These are phyloP conservation scores for Sigmodon hispidus DNA, from an alignment of 2,113 vertebrate species.

Conservation along the genomic window DNA sequence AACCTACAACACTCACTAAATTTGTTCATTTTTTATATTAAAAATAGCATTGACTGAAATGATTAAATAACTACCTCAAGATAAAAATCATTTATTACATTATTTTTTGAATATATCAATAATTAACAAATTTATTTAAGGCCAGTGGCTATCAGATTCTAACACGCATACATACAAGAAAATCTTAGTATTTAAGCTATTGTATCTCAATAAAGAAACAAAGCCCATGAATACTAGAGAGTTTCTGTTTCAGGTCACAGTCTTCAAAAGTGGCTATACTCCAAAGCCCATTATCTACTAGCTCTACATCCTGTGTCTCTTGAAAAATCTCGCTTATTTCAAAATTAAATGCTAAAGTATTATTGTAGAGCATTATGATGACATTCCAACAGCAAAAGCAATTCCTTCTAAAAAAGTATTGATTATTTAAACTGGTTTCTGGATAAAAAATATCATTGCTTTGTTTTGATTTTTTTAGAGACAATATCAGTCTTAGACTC, in stretches of 20 bases:
- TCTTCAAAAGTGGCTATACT: neutral
- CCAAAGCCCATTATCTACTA: neutral
- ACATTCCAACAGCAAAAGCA: neutral
- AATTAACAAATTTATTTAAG: neutral
- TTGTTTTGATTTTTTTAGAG: conserved; percentile 3
- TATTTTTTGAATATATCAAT: neutral
- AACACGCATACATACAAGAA: neutral
- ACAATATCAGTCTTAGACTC: conserved; percentile 21
- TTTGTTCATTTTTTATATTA: conserved; percentile 7
- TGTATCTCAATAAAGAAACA: neutral
- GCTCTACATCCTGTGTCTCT: rapidly evolving
- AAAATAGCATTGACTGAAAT: conserved; percentile 2
- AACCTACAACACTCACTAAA: neutral
- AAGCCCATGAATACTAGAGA: neutral
- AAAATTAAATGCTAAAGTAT: neutral
- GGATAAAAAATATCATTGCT: conserved; percentile 1
- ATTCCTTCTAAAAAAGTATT: conserved; percentile 49
- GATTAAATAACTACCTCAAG: neutral
- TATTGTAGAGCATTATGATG: neutral
- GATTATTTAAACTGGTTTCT: conserved; percentile 28
- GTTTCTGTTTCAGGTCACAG: neutral
- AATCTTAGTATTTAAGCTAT: neutral
- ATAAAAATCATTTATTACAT: neutral
- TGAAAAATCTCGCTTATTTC: neutral
- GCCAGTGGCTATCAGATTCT: neutral